Evolutionary conservation across 2,113 vertebrate species (phyloP), one percentile per base, ranked within the genome.

Genomic region (Phyllostomus hastatus): DNA sequence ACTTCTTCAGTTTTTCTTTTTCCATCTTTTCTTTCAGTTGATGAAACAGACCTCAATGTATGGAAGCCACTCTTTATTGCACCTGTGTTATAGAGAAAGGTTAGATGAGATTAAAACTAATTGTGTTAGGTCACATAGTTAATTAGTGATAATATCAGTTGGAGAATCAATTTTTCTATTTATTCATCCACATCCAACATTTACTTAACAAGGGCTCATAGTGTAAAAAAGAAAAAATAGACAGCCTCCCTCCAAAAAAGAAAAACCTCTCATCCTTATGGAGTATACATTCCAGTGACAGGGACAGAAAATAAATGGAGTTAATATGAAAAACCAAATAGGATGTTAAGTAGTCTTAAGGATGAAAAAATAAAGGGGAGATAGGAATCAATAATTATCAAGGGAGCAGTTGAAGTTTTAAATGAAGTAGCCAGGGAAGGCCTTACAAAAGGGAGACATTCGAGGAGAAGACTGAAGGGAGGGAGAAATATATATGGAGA

Each of bases 221-320:
- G 52, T 90, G 10, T 85, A 57, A 86, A 64, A 64, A 94, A 88
- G 31, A 19, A 93, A 97, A 97, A 85, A 72, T 0, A 54, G 14
- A 72, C 0, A 50, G 28, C 8, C 16, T 35, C 7, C 66, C 12
- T 31, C 31, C 64, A 59, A 59, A 61, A 11, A 57, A 22, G 2
- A 15, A 31, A 66, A 67, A n/a, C 14, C 12, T 22, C 10, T 8
- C 15, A 52, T 1, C 31, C 26, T 67, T 17, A 84, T 35, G 33
- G 12, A 94, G 35, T 75, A 11, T 81, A 61, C 16, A 81, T 76
- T 88, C 12, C 88, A 20, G 17, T 67, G 8, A 88, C 59, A 20
- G 31, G 3, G 8, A 20, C 20, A 87, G 31, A 64, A 20, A 90
- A 31, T 83, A 83, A 72, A 79, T 89, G 7, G 26, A 83, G 20